Percentiles rank a stretch among this genome's conserved stretches.
Evolutionary conservation across 2,888 invertebrate genomes (phyloP).

Genomic region (Lycia hirtaria): DNA sequence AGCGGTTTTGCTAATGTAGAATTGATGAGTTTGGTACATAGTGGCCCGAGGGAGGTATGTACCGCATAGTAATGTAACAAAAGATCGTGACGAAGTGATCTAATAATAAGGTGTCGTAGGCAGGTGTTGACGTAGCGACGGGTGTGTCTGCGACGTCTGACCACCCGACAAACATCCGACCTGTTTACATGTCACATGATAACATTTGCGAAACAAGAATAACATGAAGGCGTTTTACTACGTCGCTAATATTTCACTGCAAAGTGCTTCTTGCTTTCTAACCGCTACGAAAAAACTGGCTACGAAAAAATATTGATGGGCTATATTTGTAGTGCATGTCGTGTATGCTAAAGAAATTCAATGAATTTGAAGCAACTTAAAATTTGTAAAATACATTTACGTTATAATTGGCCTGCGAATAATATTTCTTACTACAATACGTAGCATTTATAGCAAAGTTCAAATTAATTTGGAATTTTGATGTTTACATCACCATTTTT

Average conservation of each 20-base stretch:
- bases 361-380: too few relatives aligned
- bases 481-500: not conserved
- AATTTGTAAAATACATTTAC: not conserved
- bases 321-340: too few relatives aligned
- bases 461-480: not conserved
- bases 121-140: slow-evolving; percentile 60
- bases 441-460: not conserved
- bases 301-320: too few relatives aligned
- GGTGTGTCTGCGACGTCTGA: slow-evolving; percentile 75
- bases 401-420: too few relatives aligned
- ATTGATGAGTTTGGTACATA: slow-evolving; percentile 41
- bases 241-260: not conserved
- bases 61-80: slow-evolving; percentile 25
- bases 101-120: slow-evolving; percentile 55
- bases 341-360: too few relatives aligned
- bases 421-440: too few relatives aligned
- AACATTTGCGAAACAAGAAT: slow-evolving; percentile 45
- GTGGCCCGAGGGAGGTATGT: slow-evolving; percentile 14
- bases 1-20: slow-evolving; percentile 38
- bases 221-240: slow-evolving; percentile 13
- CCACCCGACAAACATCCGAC: slow-evolving; percentile 33
- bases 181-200: slow-evolving; percentile 63
- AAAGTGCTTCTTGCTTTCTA: not conserved
- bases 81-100: slow-evolving; percentile 50
- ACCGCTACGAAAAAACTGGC: not conserved